Evolutionary conservation across 2,888 invertebrate species (phyloP).

Genomic region (Holacanthella duospinosa): DNA sequence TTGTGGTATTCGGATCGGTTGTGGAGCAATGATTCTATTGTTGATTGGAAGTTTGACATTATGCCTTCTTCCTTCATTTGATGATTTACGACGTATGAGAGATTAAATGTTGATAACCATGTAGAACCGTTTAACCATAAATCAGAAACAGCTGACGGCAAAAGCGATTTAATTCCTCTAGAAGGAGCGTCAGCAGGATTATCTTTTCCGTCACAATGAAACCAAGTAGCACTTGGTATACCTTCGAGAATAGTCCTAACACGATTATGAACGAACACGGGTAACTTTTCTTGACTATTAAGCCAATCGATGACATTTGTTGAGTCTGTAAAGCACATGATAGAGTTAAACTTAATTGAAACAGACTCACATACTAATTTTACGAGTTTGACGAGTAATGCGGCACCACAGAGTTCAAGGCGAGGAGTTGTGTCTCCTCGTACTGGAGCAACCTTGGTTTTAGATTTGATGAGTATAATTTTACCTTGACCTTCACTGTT

Average conservation of each 20-base stretch:
- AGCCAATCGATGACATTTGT: background rate
- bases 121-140: too few species aligned
- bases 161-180: too few species aligned
- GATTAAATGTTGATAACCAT: too few species aligned
- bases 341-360: background rate
- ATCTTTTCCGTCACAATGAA: background rate
- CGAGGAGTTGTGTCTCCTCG: conserved; percentile 34
- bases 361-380: conserved; percentile 5
- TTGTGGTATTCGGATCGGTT: too few species aligned
- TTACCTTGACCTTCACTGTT: conserved; percentile 5
- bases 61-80: too few species aligned
- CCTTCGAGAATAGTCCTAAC: background rate
- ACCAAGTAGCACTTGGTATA: background rate
- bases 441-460: conserved; percentile 33
- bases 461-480: conserved; percentile 13
- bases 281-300: background rate
- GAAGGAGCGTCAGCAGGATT: background rate
- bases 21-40: too few species aligned
- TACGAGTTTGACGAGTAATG: conserved; percentile 30
- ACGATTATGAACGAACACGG: background rate
- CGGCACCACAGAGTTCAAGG: conserved; percentile 37
- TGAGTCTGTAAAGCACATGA: background rate
- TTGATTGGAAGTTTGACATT: too few species aligned
- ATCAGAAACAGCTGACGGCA: too few species aligned
- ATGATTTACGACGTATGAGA: too few species aligned